Evolutionary conservation across 2,113 vertebrate species (phyloP).

Genomic region (Lipotes vexillifer): DNA sequence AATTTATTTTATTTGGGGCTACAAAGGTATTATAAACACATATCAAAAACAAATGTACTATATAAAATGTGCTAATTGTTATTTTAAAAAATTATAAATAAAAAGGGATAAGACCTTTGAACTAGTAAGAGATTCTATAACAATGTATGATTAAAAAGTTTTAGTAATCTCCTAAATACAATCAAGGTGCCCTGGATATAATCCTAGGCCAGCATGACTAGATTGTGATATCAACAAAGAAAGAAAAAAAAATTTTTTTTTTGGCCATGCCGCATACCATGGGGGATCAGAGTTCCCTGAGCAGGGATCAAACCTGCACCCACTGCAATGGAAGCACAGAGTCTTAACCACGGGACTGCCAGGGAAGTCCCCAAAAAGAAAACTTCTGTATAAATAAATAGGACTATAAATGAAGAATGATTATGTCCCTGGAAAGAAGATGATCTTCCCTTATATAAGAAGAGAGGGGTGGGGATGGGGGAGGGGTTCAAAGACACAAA

Average conservation of each 20-base stretch:
- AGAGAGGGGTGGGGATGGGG: neutral
- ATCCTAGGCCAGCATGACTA: neutral
- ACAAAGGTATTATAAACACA: neutral
- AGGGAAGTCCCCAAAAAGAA: neutral
- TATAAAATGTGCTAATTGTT: neutral
- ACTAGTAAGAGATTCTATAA: neutral
- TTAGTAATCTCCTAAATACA: neutral
- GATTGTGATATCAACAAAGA: neutral
- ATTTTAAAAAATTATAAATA: neutral
- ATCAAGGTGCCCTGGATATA: neutral
- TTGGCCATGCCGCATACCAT: neutral
- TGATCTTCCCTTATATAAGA: neutral
- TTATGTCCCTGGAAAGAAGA: neutral
- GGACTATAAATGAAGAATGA: neutral
- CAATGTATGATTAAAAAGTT: neutral
- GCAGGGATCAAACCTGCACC: neutral
- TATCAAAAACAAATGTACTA: constrained; percentile 6
- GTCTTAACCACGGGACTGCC: neutral
- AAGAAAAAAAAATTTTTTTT: neutral
- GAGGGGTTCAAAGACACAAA: neutral
- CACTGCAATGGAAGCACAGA: neutral
- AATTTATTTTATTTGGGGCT: neutral
- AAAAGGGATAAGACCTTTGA: neutral
- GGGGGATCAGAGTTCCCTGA: neutral
- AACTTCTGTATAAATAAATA: neutral